Percentiles rank a stretch among this genome's conserved stretches.
Conservation (phyloP, 2,797 vertebrate species). For the Lagorchestes hirsutus region DNA sequence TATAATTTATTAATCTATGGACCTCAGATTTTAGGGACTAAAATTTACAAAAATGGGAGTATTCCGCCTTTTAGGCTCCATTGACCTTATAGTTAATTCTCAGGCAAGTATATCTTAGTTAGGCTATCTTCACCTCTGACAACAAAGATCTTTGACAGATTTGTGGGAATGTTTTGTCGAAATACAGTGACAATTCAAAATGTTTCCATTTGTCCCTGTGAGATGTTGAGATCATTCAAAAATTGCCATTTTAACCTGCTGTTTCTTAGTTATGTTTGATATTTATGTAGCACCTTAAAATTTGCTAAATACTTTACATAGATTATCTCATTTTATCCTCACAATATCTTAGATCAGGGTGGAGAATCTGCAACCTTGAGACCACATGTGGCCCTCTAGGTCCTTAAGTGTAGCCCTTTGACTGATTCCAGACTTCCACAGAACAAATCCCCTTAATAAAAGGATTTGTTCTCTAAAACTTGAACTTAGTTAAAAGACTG, state of each 20-base stretch:
- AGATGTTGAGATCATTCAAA: slow-evolving; percentile 41
- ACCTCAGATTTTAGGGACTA: slow-evolving; percentile 27
- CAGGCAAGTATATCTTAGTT: slow-evolving; percentile 41
- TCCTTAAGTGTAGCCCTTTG: no score
- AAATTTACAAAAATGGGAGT: slow-evolving; percentile 43
- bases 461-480: no score
- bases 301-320: neutral
- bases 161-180: slow-evolving; percentile 41
- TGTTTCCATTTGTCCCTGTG: slow-evolving; percentile 27
- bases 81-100: neutral
- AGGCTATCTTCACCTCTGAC: slow-evolving; percentile 19
- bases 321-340: neutral
- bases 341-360: neutral
- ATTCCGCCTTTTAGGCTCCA: neutral
- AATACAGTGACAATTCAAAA: slow-evolving; percentile 45
- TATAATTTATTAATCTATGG: slow-evolving; percentile 52
- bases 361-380: no score
- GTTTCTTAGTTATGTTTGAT: neutral
- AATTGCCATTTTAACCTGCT: neutral
- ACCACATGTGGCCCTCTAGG: no score
- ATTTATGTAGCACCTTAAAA: neutral
- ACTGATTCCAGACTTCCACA: no score
- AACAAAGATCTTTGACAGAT: slow-evolving; percentile 33
- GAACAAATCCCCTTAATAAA: no score
- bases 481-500: no score